A percentile compares a stretch with the other conserved stretches of the same genome.
These are phyloP conservation scores for Parasteatoda tepidariorum DNA, from an alignment of 1,140 invertebrate species.

Conservation along the genomic window DNA sequence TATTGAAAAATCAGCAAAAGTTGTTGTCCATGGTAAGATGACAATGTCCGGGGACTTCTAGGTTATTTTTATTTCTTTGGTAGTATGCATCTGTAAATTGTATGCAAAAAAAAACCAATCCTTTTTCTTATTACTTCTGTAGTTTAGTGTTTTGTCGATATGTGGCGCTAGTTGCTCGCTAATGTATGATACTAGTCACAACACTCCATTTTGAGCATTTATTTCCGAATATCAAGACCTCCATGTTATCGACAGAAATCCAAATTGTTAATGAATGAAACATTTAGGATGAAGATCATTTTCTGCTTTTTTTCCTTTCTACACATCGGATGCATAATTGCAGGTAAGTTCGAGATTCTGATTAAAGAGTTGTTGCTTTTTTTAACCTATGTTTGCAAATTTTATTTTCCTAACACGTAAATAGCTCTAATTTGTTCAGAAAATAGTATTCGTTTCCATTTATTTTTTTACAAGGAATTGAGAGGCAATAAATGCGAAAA, in stretches of 20 bases:
- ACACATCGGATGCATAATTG: too few relatives aligned
- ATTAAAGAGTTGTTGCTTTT: too few relatives aligned
- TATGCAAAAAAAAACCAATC: conserved; percentile 65
- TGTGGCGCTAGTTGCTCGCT: conserved; percentile 48
- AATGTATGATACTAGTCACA: not conserved
- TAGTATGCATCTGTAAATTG: not conserved
- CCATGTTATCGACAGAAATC: not conserved
- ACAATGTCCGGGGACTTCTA: not conserved
- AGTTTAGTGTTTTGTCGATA: conserved; percentile 21
- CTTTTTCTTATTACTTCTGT: not conserved
- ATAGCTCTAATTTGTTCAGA: too few relatives aligned
- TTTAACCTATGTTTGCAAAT: too few relatives aligned
- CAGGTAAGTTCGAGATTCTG: too few relatives aligned
- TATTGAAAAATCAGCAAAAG: too few relatives aligned
- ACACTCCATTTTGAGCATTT: not conserved
- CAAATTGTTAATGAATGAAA: not conserved
- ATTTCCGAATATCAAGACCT: not conserved
- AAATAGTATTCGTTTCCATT: too few relatives aligned
- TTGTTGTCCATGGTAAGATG: not conserved
- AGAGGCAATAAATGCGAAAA: too few relatives aligned
- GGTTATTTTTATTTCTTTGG: not conserved
- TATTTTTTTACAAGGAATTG: too few relatives aligned
- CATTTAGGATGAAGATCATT: not conserved
- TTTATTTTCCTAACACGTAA: too few relatives aligned
- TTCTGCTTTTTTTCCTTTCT: too few relatives aligned